Percentiles rank a stretch among this genome's conserved stretches.
These are phyloP conservation scores for sheep (Ovis aries) DNA, from an alignment of 2,113 vertebrate genomes.

Conservation along the genomic window DNA sequence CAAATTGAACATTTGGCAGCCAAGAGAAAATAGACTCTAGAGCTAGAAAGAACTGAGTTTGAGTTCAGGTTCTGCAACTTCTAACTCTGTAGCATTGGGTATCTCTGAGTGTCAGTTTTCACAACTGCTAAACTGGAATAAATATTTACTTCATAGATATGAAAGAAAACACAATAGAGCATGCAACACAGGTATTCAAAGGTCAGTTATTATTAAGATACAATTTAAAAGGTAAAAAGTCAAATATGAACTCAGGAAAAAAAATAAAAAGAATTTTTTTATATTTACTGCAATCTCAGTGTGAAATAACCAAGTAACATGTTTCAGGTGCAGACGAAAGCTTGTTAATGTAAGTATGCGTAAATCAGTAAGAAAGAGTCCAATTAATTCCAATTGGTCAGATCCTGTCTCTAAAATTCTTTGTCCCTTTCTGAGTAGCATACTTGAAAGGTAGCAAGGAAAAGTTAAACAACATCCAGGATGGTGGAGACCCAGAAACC, in stretches of 20 bases:
- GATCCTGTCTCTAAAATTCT: background rate
- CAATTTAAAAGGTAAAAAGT: slow-evolving; percentile 19
- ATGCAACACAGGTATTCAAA: background rate
- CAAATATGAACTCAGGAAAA: slow-evolving; percentile 14
- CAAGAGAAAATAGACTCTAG: background rate
- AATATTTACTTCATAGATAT: background rate
- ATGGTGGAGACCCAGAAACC: background rate
- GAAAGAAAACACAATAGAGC: background rate
- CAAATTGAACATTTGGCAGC: background rate
- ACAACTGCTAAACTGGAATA: background rate
- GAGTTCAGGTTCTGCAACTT: background rate
- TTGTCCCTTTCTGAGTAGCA: background rate
- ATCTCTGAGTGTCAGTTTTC: slow-evolving; percentile 29
- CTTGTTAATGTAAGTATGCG: background rate
- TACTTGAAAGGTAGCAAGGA: background rate
- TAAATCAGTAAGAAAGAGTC: background rate
- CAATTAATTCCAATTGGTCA: background rate
- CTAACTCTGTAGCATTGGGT: background rate
- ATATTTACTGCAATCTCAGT: background rate
- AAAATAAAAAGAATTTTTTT: slow-evolving; percentile 5
- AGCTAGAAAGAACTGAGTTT: background rate
- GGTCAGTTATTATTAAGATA: background rate
- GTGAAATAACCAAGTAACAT: slow-evolving; percentile 18
- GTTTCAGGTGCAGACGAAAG: background rate
- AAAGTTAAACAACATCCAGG: background rate